Evolutionary conservation across 1,140 invertebrate species (phyloP).

Genomic region (Drosophila melanica): DNA sequence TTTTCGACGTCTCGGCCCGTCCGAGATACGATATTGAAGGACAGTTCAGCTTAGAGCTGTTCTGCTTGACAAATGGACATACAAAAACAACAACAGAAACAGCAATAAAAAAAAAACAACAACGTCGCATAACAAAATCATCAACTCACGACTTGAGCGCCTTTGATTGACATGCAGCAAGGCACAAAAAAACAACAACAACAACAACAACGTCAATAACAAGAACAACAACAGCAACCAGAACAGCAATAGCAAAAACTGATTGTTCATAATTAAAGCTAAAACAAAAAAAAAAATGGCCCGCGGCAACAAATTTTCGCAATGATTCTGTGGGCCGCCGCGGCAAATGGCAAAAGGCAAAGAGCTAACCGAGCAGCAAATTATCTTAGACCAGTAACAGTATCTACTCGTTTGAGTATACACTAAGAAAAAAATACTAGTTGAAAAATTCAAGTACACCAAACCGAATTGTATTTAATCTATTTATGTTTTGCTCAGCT

Average conservation of each 20-base stretch:
- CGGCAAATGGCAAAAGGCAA: constrained; percentile 33
- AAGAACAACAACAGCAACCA: constrained; percentile 22
- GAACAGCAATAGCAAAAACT: constrained; percentile 40
- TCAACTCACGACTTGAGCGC: constrained; percentile 78
- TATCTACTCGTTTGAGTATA: constrained; percentile 16
- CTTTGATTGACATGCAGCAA: constrained; percentile 79
- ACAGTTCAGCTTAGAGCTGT: constrained; percentile 55
- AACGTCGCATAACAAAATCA: constrained; percentile 66
- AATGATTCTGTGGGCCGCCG: constrained; percentile 63
- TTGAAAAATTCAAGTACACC: not conserved
- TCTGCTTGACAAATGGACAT: constrained; percentile 74
- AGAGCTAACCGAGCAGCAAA: constrained; percentile 58
- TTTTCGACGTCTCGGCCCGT: no score
- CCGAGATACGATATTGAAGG: constrained; percentile 22
- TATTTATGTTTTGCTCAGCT: no score
- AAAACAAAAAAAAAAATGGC: constrained; percentile 21
- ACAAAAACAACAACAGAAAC: constrained; percentile 34
- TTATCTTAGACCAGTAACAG: constrained; percentile 58
- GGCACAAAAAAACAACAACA: constrained; percentile 43
- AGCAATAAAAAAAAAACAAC: constrained; percentile 37
- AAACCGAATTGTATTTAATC: no score
- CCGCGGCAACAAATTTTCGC: constrained; percentile 63
- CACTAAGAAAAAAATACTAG: not conserved
- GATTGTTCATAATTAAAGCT: constrained; percentile 80
- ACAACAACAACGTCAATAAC: constrained; percentile 18